A percentile compares a stretch with the other conserved stretches of the same genome.
Conservation (phyloP, 2,888 invertebrate species). For the Galerucella pusilla region DNA sequence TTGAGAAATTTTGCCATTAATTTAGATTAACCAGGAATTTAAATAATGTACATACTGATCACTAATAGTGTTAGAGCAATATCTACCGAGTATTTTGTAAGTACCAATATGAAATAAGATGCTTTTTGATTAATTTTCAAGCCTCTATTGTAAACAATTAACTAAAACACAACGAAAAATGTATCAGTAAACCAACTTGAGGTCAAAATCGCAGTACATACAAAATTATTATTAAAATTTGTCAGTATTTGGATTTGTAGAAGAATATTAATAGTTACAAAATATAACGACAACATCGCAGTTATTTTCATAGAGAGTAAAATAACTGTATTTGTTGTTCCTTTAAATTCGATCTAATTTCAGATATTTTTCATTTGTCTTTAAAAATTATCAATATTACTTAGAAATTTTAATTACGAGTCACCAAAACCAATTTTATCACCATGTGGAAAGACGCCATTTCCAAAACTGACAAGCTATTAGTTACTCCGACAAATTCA, state of each 20-base stretch:
- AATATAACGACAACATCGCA: conserved; percentile 53
- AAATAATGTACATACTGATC: too few species aligned
- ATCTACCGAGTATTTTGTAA: background rate
- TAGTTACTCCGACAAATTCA: conserved; percentile 43
- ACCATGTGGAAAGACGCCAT: conserved; percentile 82
- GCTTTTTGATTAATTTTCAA: background rate
- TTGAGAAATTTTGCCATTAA: too few species aligned
- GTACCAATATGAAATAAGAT: background rate
- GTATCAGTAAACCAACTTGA: background rate
- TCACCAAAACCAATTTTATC: conserved; percentile 51
- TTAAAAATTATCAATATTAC: conserved; percentile 13
- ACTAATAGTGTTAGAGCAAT: too few species aligned
- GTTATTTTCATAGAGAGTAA: conserved; percentile 41
- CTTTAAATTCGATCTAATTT: conserved; percentile 42
- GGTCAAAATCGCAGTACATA: background rate
- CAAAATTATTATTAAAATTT: background rate
- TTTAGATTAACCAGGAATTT: too few species aligned
- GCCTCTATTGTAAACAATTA: background rate
- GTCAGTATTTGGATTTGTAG: conserved; percentile 13
- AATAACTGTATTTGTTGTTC: conserved; percentile 15
- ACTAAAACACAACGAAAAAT: background rate
- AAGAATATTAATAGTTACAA: conserved; percentile 20
- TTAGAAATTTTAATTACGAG: conserved; percentile 20
- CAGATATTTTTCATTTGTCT: conserved; percentile 18
- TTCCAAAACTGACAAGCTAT: conserved; percentile 74